Base-by-base conservation (phyloP, 2,113 vertebrate genomes). In the Tricholaema leucomelas region DNA sequence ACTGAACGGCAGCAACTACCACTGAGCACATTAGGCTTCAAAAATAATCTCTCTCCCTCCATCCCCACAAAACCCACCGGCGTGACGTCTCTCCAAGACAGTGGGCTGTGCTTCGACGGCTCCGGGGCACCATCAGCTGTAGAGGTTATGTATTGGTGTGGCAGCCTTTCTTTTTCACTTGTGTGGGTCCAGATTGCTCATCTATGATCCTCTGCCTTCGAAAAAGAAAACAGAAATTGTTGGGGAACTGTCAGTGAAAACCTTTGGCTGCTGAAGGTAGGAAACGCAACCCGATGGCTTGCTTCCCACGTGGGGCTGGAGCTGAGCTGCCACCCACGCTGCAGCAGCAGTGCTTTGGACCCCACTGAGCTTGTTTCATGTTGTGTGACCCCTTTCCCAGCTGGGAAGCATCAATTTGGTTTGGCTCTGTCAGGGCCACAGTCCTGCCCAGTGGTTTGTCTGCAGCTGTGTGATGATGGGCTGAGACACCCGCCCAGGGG, bases 391-490 rank as follows among this genome's bases (percentile, higher is more conserved):
- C 60, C 19, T 40, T 63, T 17, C 66, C 48, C 2, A 5, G 12
- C 7, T 0, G 10, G 23, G 31, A 77, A 77, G n/a, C 17, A 60
- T n/a, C 2, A 4, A 33, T 69, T 74, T 0, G 1, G 21, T 55
- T 50, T 2, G 1, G 52, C 60, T 81, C 25, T 55, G 18, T 5
- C 2, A 1, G 0, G 2, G 18, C 35, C 0, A 0, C 0, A 18
- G 44, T 67, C 35, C 76, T 36, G 52, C 25, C 15, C 0, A 0
- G 15, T 15, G 38, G 20, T 30, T 70, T 40, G 69, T 21, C 59
- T 86, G 69, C 30, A 50, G 50, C 55, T 56, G 46, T 0, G 2
- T 3, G 6, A 28, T 16, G 9, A 13, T 35, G 42, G 63, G 48
- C 61, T 69, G 55, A 72, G 69, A 69, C 15, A n/a, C 17, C 15